These are phyloP conservation scores for Trematomus bernacchii DNA, from an alignment of 2,797 vertebrate genomes.

Conservation along the genomic window DNA sequence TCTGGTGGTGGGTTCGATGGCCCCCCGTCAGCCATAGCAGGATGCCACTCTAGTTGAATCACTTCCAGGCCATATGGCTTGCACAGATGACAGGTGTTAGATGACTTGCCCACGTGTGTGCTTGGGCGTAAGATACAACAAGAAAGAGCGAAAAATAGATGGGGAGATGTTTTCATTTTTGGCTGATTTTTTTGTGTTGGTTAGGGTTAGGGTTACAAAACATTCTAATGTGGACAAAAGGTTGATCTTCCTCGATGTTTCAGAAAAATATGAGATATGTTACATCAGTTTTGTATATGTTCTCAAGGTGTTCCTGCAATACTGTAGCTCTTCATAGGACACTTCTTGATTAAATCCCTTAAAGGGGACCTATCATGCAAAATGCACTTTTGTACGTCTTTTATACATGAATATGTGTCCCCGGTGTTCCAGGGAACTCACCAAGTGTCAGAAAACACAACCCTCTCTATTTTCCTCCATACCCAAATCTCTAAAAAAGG, in stretches of 20 bases:
- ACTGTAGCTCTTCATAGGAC: constrained; percentile 14
- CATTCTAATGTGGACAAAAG: not conserved
- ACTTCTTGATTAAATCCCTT: constrained; percentile 45
- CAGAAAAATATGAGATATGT: not conserved
- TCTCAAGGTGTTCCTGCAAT: constrained; percentile 1
- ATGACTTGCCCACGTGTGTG: constrained; percentile 1
- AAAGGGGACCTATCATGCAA: too few species aligned
- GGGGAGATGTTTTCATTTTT: not conserved
- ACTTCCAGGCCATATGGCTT: constrained; percentile 57
- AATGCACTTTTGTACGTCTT: too few species aligned
- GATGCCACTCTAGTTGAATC: constrained; percentile 62
- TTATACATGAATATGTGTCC: too few species aligned
- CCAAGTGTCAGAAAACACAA: too few species aligned
- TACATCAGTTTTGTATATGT: not conserved
- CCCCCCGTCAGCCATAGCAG: constrained; percentile 47
- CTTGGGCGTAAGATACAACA: not conserved
- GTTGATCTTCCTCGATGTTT: not conserved
- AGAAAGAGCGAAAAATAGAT: not conserved
- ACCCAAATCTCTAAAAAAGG: too few species aligned
- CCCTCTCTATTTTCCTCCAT: too few species aligned
- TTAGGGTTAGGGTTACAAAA: not conserved
- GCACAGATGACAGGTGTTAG: constrained; percentile 35
- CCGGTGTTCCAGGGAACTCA: too few species aligned
- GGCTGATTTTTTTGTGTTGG: not conserved
- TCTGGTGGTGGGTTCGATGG: constrained; percentile 44